Conservation (phyloP, 2,113 vertebrate genomes). For the Meriones unguiculatus region DNA sequence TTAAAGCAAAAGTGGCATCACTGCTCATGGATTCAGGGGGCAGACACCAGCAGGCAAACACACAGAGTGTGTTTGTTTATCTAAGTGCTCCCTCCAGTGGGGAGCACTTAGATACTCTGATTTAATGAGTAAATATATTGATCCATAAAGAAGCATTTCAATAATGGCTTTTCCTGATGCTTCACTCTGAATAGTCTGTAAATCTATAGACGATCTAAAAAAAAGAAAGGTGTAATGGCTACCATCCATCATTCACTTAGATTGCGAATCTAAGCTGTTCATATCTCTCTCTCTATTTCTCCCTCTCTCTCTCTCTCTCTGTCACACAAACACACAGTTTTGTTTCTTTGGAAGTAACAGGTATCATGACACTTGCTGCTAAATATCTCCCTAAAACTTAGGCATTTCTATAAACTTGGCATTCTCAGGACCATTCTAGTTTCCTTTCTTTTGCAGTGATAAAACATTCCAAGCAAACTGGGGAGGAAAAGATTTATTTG, state of each 20-base stretch:
- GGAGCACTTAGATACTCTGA: background rate
- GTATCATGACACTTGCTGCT: background rate
- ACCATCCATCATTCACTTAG: background rate
- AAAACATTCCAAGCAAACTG: background rate
- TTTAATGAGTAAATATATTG: background rate
- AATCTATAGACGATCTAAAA: background rate
- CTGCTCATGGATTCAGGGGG: background rate
- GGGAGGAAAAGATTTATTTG: background rate
- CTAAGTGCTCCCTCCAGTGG: background rate
- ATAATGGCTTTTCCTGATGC: background rate
- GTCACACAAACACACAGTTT: background rate
- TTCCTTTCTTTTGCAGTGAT: background rate
- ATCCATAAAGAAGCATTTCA: background rate
- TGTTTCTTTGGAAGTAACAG: conserved; percentile 43
- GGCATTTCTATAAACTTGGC: conserved; percentile 23
- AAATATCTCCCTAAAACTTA: background rate
- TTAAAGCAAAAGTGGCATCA: background rate
- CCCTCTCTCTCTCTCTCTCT: too few species aligned
- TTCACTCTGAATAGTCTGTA: conserved; percentile 29
- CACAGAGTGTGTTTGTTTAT: too few species aligned
- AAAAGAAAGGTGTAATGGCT: background rate
- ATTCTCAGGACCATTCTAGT: background rate
- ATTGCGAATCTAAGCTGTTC: background rate
- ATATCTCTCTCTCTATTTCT: too few species aligned
- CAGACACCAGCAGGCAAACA: background rate